Conservation (phyloP, 2,888 invertebrate species). For the Rhagophthalmus giganteus region DNA sequence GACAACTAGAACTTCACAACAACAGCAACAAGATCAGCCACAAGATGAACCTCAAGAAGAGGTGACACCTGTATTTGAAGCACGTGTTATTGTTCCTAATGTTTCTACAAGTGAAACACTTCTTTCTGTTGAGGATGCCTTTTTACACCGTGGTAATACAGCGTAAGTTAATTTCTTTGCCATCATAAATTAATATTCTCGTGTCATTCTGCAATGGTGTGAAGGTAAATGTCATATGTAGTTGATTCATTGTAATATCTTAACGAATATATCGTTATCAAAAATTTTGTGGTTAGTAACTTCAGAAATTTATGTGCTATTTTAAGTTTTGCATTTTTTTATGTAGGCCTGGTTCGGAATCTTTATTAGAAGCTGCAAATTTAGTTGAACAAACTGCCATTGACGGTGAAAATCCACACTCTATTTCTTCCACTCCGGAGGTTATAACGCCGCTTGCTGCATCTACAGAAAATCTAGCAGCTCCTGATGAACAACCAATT, state of each 20-base stretch:
- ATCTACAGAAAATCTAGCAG: constrained; percentile 43
- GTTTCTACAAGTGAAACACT: constrained; percentile 41
- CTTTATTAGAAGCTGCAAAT: neutral
- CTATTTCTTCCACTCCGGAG: constrained; percentile 44
- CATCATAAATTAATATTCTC: no score
- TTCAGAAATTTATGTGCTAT: no score
- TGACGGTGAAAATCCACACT: constrained; percentile 35
- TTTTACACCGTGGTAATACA: no score
- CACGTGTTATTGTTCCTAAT: constrained; percentile 51
- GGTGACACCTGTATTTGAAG: constrained; percentile 54
- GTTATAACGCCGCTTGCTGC: constrained; percentile 41
- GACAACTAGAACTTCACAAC: constrained; percentile 37
- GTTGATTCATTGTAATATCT: no score
- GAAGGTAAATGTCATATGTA: no score
- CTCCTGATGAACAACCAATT: constrained; percentile 32
- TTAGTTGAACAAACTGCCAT: neutral
- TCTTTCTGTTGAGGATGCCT: no score
- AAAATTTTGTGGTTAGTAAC: no score
- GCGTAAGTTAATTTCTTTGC: constrained; percentile 35
- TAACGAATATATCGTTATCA: no score
- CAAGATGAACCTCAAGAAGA: constrained; percentile 51
- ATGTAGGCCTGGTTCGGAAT: neutral
- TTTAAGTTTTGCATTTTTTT: no score
- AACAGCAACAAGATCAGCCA: no score
- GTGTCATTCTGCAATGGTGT: no score